Base-by-base conservation (phyloP, 2,888 invertebrate species). In the Tipula unca region DNA sequence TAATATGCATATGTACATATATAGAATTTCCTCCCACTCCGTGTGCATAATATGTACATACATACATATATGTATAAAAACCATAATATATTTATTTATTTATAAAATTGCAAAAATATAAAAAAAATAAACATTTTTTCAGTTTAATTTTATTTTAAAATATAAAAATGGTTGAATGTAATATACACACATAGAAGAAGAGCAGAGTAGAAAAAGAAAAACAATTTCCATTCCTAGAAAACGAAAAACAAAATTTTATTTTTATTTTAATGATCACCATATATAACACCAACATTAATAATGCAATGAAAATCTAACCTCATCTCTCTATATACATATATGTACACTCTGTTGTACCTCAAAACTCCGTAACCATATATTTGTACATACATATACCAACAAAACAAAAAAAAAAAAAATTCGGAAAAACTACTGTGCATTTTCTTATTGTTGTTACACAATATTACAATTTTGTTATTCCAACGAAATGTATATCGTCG, bases 61-160 rank as follows among this genome's bases (percentile, higher is more conserved):
- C 13, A 39, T 10, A 17, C 17, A 54, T 54, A 54, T 54, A 54
- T 69, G n/a, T 48, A 69, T 69, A 69, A n/a, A n/a, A 69, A 69
- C 69, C 69, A 69, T 69, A 69, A 69, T 69, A 69, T 69, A 69
- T 69, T 69, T 69, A 69, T 69, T 69, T 69, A 69, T 69, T 69
- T 69, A 69, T 69, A 69, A 69, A 69, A 69, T 69, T 69, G 69
- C 69, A 69, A 69, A 69, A 25, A 69, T 69, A 69, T 69, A 69
- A 48, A 69, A 42, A 69, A 69, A 48, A 69, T n/a, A 69, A 69
- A 69, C 69, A 69, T 69, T 69, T 69, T 69, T 69, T 25, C 69
- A 69, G 20, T 69, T 69, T 69, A 69, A 69, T 69, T 69, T 69
- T 69, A 69, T 69, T 69, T 69, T 69, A 69, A 69, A 69, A 69